Evolutionary conservation across 2,113 vertebrate genomes (phyloP), one percentile per base, ranked within the genome.

Genomic region (Pachypanchax playfairii): DNA sequence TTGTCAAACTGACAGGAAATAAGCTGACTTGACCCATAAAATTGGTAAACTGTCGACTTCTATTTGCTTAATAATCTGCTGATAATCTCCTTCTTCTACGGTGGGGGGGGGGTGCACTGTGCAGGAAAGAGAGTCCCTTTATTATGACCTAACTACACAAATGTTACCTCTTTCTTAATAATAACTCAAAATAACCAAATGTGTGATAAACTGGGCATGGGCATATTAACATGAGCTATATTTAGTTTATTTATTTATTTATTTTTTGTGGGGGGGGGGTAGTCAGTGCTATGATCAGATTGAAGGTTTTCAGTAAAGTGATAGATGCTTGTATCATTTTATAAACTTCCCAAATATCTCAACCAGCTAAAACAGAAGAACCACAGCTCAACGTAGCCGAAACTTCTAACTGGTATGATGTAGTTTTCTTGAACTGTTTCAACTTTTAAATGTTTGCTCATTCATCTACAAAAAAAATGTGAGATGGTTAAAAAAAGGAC

Each of bases 71-170:
- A 67, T 66, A 22, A 18, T 41, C 29, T 43, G 14, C 15, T n/a
- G 18, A 18, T n/a, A 52, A 58, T 59, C 21, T 11, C 13, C 7
- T 36, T 36, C 2, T 41, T 41, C 6, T 18, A 20, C n/a, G 22
- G n/a, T 47, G 31, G 38, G 56, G 49, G 49, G 42, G 64, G 22
- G 22, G 28, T 25, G 5, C 24, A 3, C 13, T 55, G 39, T 36
- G 14, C n/a, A 4, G 33, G 33, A 10, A 2, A 50, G 5, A 31
- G 17, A 18, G 17, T 18, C 17, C 29, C 15, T 12, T n/a, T 4
- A 17, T 7, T 17, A 18, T 42, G 14, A 15, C 31, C 4, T 6
- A 1, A 15, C 15, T 43, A 21, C 26, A 8, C n/a, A 33, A 29
- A 26, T 28, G 14, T 29, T 21, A 41, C 28, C 7, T n/a, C 35